Conservation (phyloP, 1,140 invertebrate species). For the Brachionus calyciflorus region DNA sequence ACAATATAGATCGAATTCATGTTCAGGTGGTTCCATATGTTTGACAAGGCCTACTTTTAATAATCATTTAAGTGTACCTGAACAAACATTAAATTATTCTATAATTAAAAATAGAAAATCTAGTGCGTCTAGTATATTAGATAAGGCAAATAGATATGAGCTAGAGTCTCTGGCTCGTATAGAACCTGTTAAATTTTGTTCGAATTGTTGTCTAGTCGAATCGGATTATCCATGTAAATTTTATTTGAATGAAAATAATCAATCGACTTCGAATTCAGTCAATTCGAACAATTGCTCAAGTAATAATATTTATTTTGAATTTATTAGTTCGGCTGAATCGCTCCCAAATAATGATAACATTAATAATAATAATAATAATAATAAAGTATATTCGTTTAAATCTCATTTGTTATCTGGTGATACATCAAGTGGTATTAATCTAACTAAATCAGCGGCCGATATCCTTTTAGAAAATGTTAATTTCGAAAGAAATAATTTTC, state of each 20-base stretch:
- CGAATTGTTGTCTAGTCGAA: background rate
- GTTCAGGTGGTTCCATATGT: background rate
- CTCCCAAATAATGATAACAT: background rate
- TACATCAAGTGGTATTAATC: background rate
- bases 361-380: too few species aligned
- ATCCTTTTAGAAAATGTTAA: constrained; percentile 6
- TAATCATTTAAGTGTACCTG: constrained; percentile 25
- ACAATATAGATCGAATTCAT: constrained; percentile 4
- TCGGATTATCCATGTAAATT: background rate
- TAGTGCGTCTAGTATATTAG: constrained; percentile 5
- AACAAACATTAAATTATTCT: background rate
- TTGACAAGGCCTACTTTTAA: background rate
- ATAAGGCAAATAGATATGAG: constrained; percentile 1
- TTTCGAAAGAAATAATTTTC: too few species aligned
- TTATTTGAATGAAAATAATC: constrained; percentile 1
- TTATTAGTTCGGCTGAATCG: constrained; percentile 4
- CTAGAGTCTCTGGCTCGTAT: background rate
- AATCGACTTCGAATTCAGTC: constrained; percentile 8
- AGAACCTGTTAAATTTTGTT: background rate
- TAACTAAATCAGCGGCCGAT: background rate
- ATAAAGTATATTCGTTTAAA: too few species aligned
- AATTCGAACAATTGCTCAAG: background rate
- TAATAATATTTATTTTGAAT: constrained; percentile 16
- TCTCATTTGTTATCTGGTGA: background rate
- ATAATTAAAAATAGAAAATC: background rate